phyloP scores from a whole-genome alignment of 1,140 invertebrate species.

The Meloidogyne exigua region DNA sequence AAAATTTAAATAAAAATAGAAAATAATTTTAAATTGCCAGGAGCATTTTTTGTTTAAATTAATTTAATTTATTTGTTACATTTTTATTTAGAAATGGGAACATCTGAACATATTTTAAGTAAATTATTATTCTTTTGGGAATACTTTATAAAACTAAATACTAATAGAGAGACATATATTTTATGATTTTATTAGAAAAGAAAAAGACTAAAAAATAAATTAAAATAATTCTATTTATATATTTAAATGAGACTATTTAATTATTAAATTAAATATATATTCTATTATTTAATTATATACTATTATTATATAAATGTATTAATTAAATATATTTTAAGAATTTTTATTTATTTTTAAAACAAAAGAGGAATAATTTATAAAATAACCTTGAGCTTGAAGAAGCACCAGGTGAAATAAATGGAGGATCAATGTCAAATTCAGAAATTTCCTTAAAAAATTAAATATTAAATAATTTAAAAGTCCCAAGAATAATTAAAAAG shows the following conservation, averaged over 20 bases:
- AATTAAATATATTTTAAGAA: not conserved
- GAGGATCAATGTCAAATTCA: conserved; percentile 48
- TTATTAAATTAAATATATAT: no score
- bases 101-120: not conserved
- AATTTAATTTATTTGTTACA: not conserved
- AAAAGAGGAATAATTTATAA: not conserved
- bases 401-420: conserved; percentile 42
- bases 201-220: not conserved
- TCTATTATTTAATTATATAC: no score
- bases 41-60: not conserved
- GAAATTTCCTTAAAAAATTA: conserved; percentile 36
- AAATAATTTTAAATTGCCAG: not conserved
- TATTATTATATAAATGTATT: no score
- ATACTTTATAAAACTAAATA: no score
- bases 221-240: no score
- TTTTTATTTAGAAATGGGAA: not conserved
- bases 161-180: not conserved
- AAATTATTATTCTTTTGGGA: not conserved
- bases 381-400: conserved; percentile 47
- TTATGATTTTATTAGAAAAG: not conserved
- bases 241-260: no score
- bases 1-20: no score
- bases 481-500: no score
- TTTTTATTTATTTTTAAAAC: not conserved
- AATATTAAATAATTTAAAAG: no score